phyloP scores from a whole-genome alignment of 92 coral and sea anemone genomes.

The Pocillopora meandrina region DNA sequence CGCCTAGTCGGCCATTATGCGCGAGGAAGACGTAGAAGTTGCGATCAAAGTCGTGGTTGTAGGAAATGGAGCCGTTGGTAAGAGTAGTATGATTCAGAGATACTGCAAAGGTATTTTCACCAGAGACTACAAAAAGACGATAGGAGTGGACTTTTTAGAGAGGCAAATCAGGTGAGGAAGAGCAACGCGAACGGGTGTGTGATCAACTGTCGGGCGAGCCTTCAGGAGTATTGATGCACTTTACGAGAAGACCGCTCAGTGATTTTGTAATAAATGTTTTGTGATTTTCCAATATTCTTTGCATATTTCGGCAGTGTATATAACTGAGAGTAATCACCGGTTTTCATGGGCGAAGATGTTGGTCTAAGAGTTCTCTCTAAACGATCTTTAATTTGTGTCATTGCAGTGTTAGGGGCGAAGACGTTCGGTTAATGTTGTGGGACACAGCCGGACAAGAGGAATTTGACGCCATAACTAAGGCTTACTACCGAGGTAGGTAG shows the following conservation, averaged over 20 bases:
- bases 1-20: constrained; percentile 54
- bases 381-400: constrained; percentile 16
- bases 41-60: constrained; percentile 99
- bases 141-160: constrained; percentile 98
- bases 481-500: constrained; percentile 88
- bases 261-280: constrained; percentile 35
- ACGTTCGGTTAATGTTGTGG: constrained; percentile 96
- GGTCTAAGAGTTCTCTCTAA: neutral
- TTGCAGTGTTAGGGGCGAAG: constrained; percentile 83
- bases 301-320: constrained; percentile 29
- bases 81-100: constrained; percentile 98
- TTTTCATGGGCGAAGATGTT: neutral
- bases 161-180: constrained; percentile 87
- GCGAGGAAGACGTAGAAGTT: constrained; percentile 99
- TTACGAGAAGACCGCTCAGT: constrained; percentile 31
- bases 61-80: constrained; percentile 99
- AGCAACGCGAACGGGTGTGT: neutral
- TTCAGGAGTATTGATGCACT: constrained; percentile 7
- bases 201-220: constrained; percentile 2
- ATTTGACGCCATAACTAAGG: constrained; percentile 99
- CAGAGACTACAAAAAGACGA: constrained; percentile 98
- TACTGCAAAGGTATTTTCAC: constrained; percentile 99
- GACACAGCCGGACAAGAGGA: constrained; percentile 99
- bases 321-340: neutral
- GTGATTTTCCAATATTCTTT: constrained; percentile 22